phyloP scores from a whole-genome alignment of 2,888 invertebrate genomes.

The Diarsia brunnea region DNA sequence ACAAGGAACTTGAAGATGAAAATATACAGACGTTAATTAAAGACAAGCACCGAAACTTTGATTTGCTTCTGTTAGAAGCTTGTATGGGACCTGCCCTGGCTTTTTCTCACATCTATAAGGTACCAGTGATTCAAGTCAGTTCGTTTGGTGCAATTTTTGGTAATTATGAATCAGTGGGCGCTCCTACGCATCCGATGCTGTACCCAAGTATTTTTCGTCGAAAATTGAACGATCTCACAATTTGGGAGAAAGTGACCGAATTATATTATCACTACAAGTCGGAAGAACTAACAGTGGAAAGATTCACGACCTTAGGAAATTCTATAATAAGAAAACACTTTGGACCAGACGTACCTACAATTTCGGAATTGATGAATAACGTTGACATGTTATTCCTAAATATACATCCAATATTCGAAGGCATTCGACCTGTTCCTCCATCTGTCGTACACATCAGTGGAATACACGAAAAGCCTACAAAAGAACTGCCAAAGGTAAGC shows the following conservation, averaged over 20 bases:
- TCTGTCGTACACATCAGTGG: slow-evolving; percentile 72
- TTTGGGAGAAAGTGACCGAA: slow-evolving; percentile 70
- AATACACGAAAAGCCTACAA: slow-evolving; percentile 63
- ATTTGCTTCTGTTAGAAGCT: slow-evolving; percentile 71
- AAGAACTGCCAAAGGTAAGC: slow-evolving; percentile 68
- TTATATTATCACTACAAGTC: slow-evolving; percentile 54
- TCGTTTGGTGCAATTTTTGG: slow-evolving; percentile 65
- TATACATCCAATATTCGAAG: slow-evolving; percentile 69
- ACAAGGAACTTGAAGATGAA: slow-evolving; percentile 28
- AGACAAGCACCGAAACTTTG: slow-evolving; percentile 67
- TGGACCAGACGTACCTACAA: slow-evolving; percentile 60
- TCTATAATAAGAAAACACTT: slow-evolving; percentile 55
- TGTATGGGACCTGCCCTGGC: slow-evolving; percentile 47
- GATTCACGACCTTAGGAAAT: neutral
- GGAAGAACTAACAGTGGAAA: neutral
- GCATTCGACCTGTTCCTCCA: slow-evolving; percentile 70
- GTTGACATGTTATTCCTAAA: slow-evolving; percentile 72
- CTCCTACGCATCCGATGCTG: slow-evolving; percentile 69
- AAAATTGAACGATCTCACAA: slow-evolving; percentile 64
- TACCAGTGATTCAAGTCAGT: slow-evolving; percentile 73
- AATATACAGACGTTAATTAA: slow-evolving; percentile 65
- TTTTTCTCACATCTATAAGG: slow-evolving; percentile 63
- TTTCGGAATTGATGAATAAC: slow-evolving; percentile 66
- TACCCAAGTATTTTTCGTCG: slow-evolving; percentile 60
- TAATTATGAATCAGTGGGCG: slow-evolving; percentile 66